These are phyloP conservation scores for Climacteris rufus DNA, from an alignment of 2,113 vertebrate species.

Conservation along the genomic window DNA sequence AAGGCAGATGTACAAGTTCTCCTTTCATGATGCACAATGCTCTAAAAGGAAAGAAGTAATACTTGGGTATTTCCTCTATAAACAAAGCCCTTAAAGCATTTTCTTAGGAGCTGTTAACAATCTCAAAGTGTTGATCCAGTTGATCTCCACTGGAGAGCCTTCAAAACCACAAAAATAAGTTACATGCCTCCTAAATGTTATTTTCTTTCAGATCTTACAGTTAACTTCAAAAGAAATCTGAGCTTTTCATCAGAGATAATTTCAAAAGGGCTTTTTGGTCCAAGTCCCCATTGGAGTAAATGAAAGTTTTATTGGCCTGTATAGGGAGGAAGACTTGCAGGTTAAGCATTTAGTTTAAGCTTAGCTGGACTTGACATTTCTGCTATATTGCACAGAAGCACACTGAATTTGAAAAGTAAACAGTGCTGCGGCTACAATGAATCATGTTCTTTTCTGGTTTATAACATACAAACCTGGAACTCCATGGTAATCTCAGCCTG, in stretches of 20 bases:
- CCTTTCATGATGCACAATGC: not conserved
- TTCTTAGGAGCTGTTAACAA: not conserved
- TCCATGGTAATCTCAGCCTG: not conserved
- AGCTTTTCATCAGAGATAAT: not conserved
- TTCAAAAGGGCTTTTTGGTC: not conserved
- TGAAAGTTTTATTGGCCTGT: not conserved
- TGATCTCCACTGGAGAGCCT: not conserved
- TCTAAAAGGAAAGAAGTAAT: not conserved
- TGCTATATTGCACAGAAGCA: not conserved
- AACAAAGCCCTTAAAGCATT: not conserved
- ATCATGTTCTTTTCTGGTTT: not conserved
- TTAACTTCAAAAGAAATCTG: not conserved
- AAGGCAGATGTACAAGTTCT: not conserved
- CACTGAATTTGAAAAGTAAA: not conserved
- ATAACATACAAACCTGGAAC: not conserved
- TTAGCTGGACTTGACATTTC: not conserved
- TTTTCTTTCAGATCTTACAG: not conserved
- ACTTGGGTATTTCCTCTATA: not conserved
- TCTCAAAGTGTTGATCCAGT: not conserved
- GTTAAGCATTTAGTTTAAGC: not conserved
- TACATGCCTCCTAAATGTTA: not conserved
- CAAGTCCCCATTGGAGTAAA: not conserved
- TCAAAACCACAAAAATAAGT: not conserved
- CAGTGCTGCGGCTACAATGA: not conserved
- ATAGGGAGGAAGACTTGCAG: not conserved